These are phyloP conservation scores for Chouioia cunea DNA, from an alignment of 2,888 invertebrate genomes.

Conservation along the genomic window DNA sequence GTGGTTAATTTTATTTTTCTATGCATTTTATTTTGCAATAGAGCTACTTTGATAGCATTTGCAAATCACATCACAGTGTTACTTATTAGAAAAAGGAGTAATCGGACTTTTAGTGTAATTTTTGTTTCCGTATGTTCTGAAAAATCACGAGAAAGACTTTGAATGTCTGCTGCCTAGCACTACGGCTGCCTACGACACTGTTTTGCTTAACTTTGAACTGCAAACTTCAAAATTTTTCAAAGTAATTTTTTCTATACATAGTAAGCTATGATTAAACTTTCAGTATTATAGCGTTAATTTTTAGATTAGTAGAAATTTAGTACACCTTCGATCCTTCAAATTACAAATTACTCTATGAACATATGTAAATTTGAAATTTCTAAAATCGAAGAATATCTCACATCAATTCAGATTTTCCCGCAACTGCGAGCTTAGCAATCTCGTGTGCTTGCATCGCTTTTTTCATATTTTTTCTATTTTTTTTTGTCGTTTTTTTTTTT, in stretches of 20 bases:
- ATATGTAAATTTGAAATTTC: slow-evolving; percentile 19
- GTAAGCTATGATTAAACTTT: slow-evolving; percentile 21
- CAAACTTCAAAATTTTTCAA: slow-evolving; percentile 9
- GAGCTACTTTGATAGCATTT: slow-evolving; percentile 16
- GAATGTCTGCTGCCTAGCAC: too few species aligned
- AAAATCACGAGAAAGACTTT: slow-evolving; percentile 23
- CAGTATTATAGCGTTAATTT: slow-evolving; percentile 18
- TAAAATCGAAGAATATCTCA: slow-evolving; percentile 15
- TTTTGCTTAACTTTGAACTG: background rate
- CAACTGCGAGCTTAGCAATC: slow-evolving; percentile 33
- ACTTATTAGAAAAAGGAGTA: slow-evolving; percentile 41
- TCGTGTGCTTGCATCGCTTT: background rate
- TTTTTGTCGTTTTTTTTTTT: background rate
- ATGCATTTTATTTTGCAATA: slow-evolving; percentile 9
- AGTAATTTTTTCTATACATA: slow-evolving; percentile 12
- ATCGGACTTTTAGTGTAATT: slow-evolving; percentile 36
- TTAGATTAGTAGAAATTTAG: slow-evolving; percentile 24
- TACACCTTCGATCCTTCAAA: slow-evolving; percentile 1
- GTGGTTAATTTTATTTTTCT: slow-evolving; percentile 17
- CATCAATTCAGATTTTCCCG: slow-evolving; percentile 19
- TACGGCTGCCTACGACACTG: background rate
- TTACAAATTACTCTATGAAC: slow-evolving; percentile 8
- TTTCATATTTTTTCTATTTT: slow-evolving; percentile 7
- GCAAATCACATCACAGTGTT: slow-evolving; percentile 36
- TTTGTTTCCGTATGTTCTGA: slow-evolving; percentile 7